Evolutionary conservation across 2,113 vertebrate genomes (phyloP).

Genomic region (Cyanoramphus novaezelandiae): DNA sequence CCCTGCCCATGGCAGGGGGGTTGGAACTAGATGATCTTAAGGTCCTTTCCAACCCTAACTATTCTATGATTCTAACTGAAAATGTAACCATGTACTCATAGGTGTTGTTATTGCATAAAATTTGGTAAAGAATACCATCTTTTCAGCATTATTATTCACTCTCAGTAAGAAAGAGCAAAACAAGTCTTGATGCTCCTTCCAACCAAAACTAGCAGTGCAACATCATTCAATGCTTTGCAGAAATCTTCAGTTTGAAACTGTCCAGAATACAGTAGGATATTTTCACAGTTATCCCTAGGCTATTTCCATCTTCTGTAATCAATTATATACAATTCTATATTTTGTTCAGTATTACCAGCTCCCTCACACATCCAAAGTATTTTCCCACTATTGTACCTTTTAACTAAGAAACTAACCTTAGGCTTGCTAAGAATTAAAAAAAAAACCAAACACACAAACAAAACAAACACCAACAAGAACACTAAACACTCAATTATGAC

Average conservation of each 20-base stretch:
- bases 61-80: background rate
- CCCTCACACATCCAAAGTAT: background rate
- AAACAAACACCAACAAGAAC: background rate
- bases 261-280: background rate
- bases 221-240: background rate
- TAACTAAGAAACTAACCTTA: background rate
- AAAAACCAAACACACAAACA: background rate
- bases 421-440: background rate
- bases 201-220: background rate
- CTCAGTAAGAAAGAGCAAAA: background rate
- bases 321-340: background rate
- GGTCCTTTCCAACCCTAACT: too few relatives aligned
- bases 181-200: background rate
- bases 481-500: background rate
- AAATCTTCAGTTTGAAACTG: background rate
- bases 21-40: too few relatives aligned
- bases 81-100: background rate
- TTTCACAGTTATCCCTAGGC: constrained; percentile 1
- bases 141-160: background rate
- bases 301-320: constrained; percentile 19
- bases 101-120: background rate
- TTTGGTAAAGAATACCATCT: background rate
- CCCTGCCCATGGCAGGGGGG: too few relatives aligned
- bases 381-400: constrained; percentile 11
- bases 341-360: background rate